A percentile compares a stretch with the other conserved stretches of the same genome.
These are phyloP conservation scores for Panagrolaimus sp. DNA, from an alignment of 1,140 invertebrate genomes.

Conservation along the genomic window DNA sequence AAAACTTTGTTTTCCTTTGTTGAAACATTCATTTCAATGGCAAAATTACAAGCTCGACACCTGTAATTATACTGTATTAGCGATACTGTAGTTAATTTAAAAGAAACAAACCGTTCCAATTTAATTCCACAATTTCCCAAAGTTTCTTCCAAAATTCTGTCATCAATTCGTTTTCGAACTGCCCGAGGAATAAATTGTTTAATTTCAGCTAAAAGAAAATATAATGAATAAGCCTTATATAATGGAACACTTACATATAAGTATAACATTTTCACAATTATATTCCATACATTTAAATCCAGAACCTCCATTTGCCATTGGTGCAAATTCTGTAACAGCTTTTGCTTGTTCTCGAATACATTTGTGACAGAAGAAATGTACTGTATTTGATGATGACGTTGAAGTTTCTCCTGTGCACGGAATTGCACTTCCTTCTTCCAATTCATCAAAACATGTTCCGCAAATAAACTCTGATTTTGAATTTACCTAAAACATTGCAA, in stretches of 20 bases:
- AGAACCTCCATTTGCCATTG: constrained; percentile 31
- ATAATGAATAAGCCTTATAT: no score
- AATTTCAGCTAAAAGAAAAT: not conserved
- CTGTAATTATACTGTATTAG: not conserved
- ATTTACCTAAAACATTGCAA: no score
- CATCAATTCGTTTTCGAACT: constrained; percentile 22
- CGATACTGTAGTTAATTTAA: no score
- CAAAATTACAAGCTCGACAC: constrained; percentile 36
- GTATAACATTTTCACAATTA: constrained; percentile 34
- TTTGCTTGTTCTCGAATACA: constrained; percentile 30
- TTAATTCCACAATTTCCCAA: constrained; percentile 24
- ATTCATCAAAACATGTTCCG: no score
- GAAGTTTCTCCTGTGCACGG: no score
- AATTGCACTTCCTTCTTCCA: no score
- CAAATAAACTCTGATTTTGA: no score
- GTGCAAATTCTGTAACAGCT: constrained; percentile 25
- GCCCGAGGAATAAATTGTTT: no score
- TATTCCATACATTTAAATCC: constrained; percentile 33
- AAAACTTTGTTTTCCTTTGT: constrained; percentile 36
- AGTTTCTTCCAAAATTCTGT: constrained; percentile 36
- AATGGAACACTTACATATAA: constrained; percentile 30
- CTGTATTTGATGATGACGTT: no score
- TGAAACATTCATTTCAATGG: constrained; percentile 30
- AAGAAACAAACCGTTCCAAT: constrained; percentile 21
- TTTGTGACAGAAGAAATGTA: constrained; percentile 22